Conservation (phyloP, 2,113 vertebrate species). For the Hiodon tergisus region DNA sequence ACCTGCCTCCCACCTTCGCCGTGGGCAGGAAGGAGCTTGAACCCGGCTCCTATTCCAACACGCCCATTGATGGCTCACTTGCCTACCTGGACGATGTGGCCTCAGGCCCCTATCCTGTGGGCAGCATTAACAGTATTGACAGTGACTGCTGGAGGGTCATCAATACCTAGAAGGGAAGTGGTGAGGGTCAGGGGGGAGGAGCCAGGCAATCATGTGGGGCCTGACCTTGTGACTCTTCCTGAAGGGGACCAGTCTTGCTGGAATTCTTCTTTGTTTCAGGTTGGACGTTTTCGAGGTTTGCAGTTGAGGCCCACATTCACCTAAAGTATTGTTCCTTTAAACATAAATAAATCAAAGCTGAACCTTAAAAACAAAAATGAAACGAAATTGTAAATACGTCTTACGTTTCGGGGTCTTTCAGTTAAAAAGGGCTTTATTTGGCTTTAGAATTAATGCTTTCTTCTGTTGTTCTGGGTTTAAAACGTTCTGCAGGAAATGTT, state of each 20-base stretch:
- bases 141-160: slow-evolving; percentile 89
- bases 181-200: background rate
- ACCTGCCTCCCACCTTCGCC: slow-evolving; percentile 80
- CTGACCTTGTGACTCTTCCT: slow-evolving; percentile 29
- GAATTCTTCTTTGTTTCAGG: background rate
- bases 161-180: slow-evolving; percentile 61
- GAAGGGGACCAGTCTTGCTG: background rate
- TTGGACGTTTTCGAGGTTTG: background rate
- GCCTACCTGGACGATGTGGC: slow-evolving; percentile 85
- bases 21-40: slow-evolving; percentile 75
- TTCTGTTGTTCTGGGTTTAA: background rate
- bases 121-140: slow-evolving; percentile 86
- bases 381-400: background rate
- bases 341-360: background rate
- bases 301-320: background rate
- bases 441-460: slow-evolving; percentile 21
- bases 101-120: slow-evolving; percentile 77
- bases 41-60: slow-evolving; percentile 79
- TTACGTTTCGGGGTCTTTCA: background rate
- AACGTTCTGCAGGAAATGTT: background rate
- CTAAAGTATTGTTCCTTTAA: slow-evolving; percentile 3
- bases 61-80: slow-evolving; percentile 81
- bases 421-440: slow-evolving; percentile 17
- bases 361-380: background rate
- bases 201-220: slow-evolving; percentile 19